Base-by-base conservation (phyloP, 2,888 invertebrate species). In the Cryptocephalus primarius region DNA sequence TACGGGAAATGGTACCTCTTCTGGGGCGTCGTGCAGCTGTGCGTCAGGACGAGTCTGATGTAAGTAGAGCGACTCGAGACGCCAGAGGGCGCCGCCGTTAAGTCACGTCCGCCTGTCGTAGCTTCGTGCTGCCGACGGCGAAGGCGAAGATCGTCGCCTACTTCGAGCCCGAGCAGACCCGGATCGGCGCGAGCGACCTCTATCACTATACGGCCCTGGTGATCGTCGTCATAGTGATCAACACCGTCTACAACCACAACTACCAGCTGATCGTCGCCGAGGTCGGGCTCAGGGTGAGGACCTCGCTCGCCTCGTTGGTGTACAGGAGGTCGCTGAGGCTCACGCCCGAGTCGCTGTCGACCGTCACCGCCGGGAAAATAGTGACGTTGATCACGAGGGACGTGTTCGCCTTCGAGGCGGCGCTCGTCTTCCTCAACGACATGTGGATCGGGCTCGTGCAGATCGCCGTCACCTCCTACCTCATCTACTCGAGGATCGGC, bases 321-420 rank as follows among this genome's bases (percentile, higher is more conserved):
- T 90, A 88, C 64, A 77, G 88, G 63, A 92, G 92, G 53, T 59
- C 65, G 0, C 52, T 68, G 31, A 61, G 55, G 46, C 48, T 68
- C 12, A 61, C 55, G 14, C 52, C 60, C 1, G 52, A 76, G 0
- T 82, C 88, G 1, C 62, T 89, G 52, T 79, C 80, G 2, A 76
- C 83, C 59, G 84, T 86, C 8, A 85, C 87, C 4, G 72, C 75
- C 43, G 82, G 82, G 2, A 80, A 80, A 63, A 76, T 81, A 50
- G 88, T 94, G 33, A 94, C 94, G 61, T 76, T 95, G 11, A 75
- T 96, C 45, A 89, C 93, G 1, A 96, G 94, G 66, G 96, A 97
- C 67, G 88, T 94, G 53, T 85, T 85, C 58, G 79, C 90, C 44
- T 92, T 95, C 66, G 94, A 95, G 66, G 77, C 86, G 60, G 87